Percentiles rank a stretch among this genome's conserved stretches.
These are phyloP conservation scores for Drosophila prosaltans DNA, from an alignment of 1,140 invertebrate species.

Conservation along the genomic window DNA sequence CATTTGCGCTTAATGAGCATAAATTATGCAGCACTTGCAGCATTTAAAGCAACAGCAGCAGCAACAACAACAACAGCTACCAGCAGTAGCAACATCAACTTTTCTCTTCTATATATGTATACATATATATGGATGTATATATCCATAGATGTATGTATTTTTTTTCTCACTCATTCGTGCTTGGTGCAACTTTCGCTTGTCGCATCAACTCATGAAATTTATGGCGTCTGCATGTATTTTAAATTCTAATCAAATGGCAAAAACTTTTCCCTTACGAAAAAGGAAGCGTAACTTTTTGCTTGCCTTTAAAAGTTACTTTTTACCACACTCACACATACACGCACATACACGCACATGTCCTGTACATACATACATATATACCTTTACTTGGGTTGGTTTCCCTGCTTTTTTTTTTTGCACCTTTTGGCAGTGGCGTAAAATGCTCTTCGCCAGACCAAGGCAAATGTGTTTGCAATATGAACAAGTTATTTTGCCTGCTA, in stretches of 20 bases:
- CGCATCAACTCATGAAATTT: conserved; percentile 77
- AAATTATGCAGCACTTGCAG: conserved; percentile 75
- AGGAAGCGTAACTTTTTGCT: conserved; percentile 66
- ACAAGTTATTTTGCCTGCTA: conserved; percentile 66
- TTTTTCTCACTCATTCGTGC: conserved; percentile 17
- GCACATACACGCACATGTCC: conserved; percentile 9
- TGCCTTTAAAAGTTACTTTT: conserved; percentile 78
- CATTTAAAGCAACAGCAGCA: conserved; percentile 47
- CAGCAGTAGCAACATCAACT: conserved; percentile 4
- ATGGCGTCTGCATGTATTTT: conserved; percentile 78
- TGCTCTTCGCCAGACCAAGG: conserved; percentile 33
- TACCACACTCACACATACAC: conserved; percentile 42
- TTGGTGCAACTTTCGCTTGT: conserved; percentile 76
- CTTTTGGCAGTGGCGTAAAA: conserved; percentile 65
- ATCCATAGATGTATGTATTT: no score
- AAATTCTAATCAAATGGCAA: conserved; percentile 80
- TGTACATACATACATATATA: background rate
- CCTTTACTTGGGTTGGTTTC: background rate
- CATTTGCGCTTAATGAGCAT: conserved; percentile 81
- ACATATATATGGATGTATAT: background rate
- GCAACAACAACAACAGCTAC: conserved; percentile 2
- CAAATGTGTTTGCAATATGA: conserved; percentile 80
- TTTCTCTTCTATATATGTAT: background rate
- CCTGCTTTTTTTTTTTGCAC: conserved; percentile 21
- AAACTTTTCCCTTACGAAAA: conserved; percentile 45